Conservation (phyloP, 2,797 vertebrate species). For the Loris lydekkerianus region DNA sequence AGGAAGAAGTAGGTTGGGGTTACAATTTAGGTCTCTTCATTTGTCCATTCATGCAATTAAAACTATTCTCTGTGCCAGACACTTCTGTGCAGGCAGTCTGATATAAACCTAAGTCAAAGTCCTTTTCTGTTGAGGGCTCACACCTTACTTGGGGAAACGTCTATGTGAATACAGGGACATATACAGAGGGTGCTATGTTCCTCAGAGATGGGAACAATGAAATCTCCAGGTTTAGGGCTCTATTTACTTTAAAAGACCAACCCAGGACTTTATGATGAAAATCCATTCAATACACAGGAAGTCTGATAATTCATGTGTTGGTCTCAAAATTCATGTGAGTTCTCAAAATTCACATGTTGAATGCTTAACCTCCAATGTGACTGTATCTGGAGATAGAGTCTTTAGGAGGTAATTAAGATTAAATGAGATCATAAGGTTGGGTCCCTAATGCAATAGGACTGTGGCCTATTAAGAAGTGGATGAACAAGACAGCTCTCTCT, state of each 20-base stretch:
- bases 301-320: background rate
- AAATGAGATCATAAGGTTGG: background rate
- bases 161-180: background rate
- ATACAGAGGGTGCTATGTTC: background rate
- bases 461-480: background rate
- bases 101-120: background rate
- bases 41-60: background rate
- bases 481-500: background rate
- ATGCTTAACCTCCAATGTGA: background rate
- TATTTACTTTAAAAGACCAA: background rate
- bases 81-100: background rate
- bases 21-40: background rate
- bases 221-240: background rate
- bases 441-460: background rate
- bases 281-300: background rate
- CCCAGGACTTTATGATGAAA: background rate
- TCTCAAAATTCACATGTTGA: background rate
- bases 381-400: background rate
- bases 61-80: background rate
- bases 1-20: background rate
- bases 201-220: background rate
- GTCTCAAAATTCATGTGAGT: background rate
- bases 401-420: background rate
- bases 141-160: background rate
- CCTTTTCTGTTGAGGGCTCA: background rate